Evolutionary conservation across 1,140 invertebrate genomes (phyloP).

Genomic region (Triops cancriformis): DNA sequence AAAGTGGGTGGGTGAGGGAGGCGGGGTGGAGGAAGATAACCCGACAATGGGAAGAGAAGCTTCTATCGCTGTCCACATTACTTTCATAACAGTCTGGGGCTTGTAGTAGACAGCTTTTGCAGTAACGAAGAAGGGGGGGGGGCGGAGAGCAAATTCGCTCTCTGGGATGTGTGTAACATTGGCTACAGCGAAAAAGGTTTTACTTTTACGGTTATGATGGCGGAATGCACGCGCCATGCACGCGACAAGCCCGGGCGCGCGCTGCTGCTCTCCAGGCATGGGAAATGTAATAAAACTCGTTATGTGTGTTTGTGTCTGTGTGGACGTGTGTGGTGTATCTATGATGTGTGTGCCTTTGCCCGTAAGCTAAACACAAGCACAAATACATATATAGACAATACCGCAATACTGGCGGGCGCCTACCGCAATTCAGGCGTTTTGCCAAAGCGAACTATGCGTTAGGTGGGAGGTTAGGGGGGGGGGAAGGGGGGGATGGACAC

Average conservation of each 20-base stretch:
- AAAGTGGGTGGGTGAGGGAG: not conserved
- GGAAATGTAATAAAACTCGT: not conserved
- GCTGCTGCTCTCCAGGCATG: slow-evolving; percentile 3
- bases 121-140: not conserved
- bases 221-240: slow-evolving; percentile 7
- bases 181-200: not conserved
- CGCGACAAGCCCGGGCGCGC: not conserved
- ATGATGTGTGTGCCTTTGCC: not conserved
- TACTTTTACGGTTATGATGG: not conserved
- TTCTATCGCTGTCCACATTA: not conserved
- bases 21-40: not conserved
- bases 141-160: not conserved
- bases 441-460: not conserved
- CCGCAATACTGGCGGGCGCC: too few relatives aligned
- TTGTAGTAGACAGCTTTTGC: slow-evolving; percentile 5
- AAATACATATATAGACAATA: not conserved
- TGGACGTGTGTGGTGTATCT: not conserved
- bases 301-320: too few relatives aligned
- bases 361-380: not conserved
- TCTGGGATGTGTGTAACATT: not conserved
- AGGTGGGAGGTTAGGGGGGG: not conserved
- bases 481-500: not conserved
- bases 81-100: not conserved
- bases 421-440: too few relatives aligned
- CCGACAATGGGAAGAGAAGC: not conserved